Evolutionary conservation across 2,888 invertebrate species (phyloP), one percentile per base, ranked within the genome.

Genomic region (Cryptus viduatorius): DNA sequence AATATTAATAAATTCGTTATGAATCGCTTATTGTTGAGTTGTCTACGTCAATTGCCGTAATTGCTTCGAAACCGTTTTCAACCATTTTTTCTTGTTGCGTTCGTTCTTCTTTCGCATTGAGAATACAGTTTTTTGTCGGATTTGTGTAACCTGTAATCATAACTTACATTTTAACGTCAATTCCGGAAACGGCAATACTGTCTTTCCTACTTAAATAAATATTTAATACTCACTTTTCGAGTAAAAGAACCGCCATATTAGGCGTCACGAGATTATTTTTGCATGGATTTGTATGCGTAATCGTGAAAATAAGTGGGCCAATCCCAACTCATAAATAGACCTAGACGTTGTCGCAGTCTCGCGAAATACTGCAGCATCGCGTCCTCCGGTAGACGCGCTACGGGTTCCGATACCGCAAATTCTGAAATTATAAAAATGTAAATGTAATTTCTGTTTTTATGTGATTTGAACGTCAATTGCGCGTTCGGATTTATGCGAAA

Each of bases 241-340:
- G 95, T 12, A 99, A 95, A 31, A 97, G 95, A 85, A 99, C 98
- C 44, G 99, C 98, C 89, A 97, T 97, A 76, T 97, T 96, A 0
- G 99, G 98, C 82, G 97, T 97, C 4, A 99, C 99, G 71, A 98
- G 95, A 85, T 97, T 96, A 94, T 99, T 99, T 92, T 98, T 98
- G 89, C 97, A 37, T 98, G 59, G 97, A 97, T 85, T 97, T 97
- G 89, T 98, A 97, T 56, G 98, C 98, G 91, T 98, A 98, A 94
- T 99, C 99, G 92, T 98, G 98, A 88, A 99, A 97, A 94, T 99
- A 99, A 0, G 98, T 97, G 0, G 99, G 98, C 99, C 99, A 99
- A 94, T 99, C 99, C 96, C 98, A 98, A 76, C 97, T 96, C 91
- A 98, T 97, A 86, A 99, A 97, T 83, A 99, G 95, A 94, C 99